Evolutionary conservation across 2,113 vertebrate genomes (phyloP).

Genomic region (Heptranchias perlo): DNA sequence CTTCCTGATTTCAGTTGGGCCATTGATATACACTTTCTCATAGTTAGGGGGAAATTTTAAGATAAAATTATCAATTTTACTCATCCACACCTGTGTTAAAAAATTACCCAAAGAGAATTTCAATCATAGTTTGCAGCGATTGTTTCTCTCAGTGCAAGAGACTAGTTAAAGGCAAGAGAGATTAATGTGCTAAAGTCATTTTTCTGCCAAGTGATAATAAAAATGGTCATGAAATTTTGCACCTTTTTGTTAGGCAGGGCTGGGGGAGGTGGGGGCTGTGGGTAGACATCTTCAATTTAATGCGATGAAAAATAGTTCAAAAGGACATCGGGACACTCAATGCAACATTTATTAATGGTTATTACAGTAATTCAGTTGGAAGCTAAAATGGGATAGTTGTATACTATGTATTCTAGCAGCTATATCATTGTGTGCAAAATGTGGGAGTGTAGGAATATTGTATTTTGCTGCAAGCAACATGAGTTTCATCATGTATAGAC

Average conservation of each 20-base stretch:
- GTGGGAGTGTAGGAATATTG: neutral
- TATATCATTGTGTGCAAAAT: neutral
- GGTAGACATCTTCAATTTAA: neutral
- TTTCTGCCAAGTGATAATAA: neutral
- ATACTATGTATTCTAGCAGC: neutral
- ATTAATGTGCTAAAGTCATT: neutral
- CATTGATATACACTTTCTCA: neutral
- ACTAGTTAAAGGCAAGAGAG: neutral
- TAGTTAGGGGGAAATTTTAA: neutral
- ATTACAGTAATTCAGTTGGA: neutral
- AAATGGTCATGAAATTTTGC: neutral
- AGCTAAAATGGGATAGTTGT: neutral
- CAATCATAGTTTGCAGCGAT: neutral
- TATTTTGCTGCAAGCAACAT: neutral
- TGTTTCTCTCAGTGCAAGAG: neutral
- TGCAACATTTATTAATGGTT: neutral
- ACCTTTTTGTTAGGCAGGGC: neutral
- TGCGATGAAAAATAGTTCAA: neutral
- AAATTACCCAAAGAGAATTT: neutral
- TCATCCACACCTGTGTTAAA: neutral
- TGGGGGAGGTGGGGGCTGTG: neutral
- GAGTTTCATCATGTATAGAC: neutral
- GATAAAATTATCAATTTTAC: neutral
- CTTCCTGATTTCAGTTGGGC: neutral
- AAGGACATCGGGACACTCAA: neutral